Evolutionary conservation across 2,113 vertebrate species (phyloP).

Genomic region (Coptodon rendalli): DNA sequence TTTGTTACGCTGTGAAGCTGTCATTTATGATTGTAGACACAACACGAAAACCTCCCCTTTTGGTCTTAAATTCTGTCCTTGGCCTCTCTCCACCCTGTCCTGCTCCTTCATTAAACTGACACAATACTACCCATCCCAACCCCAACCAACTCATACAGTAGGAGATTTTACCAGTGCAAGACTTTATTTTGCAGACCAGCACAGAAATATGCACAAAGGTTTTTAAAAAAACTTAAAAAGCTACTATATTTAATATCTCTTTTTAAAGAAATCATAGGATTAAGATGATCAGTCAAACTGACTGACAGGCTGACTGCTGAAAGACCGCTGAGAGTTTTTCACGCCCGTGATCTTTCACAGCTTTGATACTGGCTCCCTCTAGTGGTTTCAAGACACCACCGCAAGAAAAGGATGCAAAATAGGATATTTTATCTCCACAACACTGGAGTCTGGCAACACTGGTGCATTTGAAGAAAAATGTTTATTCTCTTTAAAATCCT

Average conservation of each 20-base stretch:
- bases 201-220: background rate
- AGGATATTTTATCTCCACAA: no score
- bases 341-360: background rate
- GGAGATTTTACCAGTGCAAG: background rate
- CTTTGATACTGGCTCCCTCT: slow-evolving; percentile 9
- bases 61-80: slow-evolving; percentile 38
- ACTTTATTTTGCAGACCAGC: background rate
- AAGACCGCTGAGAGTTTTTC: background rate
- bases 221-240: background rate
- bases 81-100: slow-evolving; percentile 21
- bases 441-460: background rate
- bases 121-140: background rate
- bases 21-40: slow-evolving; percentile 13
- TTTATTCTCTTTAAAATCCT: background rate
- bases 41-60: background rate
- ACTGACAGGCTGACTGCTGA: background rate
- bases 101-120: slow-evolving; percentile 3
- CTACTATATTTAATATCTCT: background rate
- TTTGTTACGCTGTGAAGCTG: background rate
- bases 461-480: background rate
- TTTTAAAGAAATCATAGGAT: background rate
- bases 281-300: background rate
- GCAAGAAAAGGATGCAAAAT: background rate
- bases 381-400: background rate
- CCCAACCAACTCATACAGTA: slow-evolving; percentile 56